Base-by-base conservation (phyloP, 2,797 vertebrate genomes). In the Taeniopygia guttata region DNA sequence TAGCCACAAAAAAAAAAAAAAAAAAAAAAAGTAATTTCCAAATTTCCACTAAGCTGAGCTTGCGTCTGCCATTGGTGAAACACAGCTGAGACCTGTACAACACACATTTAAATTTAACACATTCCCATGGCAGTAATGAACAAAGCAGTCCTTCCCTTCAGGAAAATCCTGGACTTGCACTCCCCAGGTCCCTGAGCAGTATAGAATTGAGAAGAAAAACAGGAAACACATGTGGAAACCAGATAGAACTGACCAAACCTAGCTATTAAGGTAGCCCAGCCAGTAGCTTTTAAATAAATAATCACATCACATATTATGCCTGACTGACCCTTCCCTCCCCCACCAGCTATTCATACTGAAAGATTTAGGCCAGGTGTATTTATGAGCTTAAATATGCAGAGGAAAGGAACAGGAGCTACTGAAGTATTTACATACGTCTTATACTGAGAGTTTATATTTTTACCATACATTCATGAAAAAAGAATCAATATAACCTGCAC, bases 211-310 rank as follows among this genome's bases (percentile, higher is more conserved):
- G 97, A 97, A 97, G 97, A 98, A 98, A 98, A 99, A 99, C 98
- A 99, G 98, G 98, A 99, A 99, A 98, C 98, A 99, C 97, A 98
- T 99, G 98, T 98, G 98, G 94, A 96, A 95, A 91, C 95, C 97
- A 96, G 97, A 97, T 97, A 96, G 92, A 96, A 91, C 67, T 94
- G 91, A 97, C 96, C 95, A 92, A 97, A 93, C 80, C 94, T 92
- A 96, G 95, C 83, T 90, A 87, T 66, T 85, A 96, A 96, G 94
- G 87, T 64, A 93, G 89, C 62, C 42, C 49, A 59, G 84, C 48
- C 96, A 96, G 93, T 91, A 93, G 91, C 81, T 94, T 92, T 96
- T 84, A 92, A 90, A 95, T 63, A 63, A 96, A 96, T 88, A 86
- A 90, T 91, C 87, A 62, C 49, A 89, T 90, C 72, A 38, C 36